Percentiles rank a stretch among this genome's conserved stretches.
Conservation (phyloP, 2,888 invertebrate species). For the Tupiocoris notatus region DNA sequence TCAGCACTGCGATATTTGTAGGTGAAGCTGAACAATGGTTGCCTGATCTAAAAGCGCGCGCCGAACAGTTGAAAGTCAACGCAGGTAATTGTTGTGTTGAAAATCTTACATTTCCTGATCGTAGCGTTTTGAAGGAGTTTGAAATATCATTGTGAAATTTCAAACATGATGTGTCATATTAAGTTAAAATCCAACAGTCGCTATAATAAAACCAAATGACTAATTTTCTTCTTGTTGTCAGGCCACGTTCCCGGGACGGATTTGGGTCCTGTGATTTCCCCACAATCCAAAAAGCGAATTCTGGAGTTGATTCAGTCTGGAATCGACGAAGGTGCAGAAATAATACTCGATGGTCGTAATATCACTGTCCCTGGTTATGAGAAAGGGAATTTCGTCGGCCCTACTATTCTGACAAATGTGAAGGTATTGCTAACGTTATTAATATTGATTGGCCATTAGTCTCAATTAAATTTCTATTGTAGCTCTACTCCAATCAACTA, state of each 20-base stretch:
- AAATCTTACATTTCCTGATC: slow-evolving; percentile 6
- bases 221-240: slow-evolving; percentile 38
- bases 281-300: slow-evolving; percentile 83
- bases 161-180: neutral
- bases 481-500: neutral
- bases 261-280: slow-evolving; percentile 91
- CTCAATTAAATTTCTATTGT: neutral
- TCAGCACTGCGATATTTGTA: slow-evolving; percentile 90
- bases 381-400: slow-evolving; percentile 97
- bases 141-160: neutral
- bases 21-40: slow-evolving; percentile 92
- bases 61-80: slow-evolving; percentile 83
- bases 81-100: slow-evolving; percentile 69
- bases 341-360: slow-evolving; percentile 84
- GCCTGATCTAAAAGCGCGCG: slow-evolving; percentile 81
- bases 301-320: slow-evolving; percentile 75
- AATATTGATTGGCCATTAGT: neutral
- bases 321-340: slow-evolving; percentile 81
- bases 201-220: no score
- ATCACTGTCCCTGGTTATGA: slow-evolving; percentile 84
- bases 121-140: no score
- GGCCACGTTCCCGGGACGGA: slow-evolving; percentile 79
- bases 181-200: no score
- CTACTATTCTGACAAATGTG: slow-evolving; percentile 87
- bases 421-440: slow-evolving; percentile 55